Conservation (phyloP, 2,888 invertebrate genomes). For the Iselma pallidipennis region DNA sequence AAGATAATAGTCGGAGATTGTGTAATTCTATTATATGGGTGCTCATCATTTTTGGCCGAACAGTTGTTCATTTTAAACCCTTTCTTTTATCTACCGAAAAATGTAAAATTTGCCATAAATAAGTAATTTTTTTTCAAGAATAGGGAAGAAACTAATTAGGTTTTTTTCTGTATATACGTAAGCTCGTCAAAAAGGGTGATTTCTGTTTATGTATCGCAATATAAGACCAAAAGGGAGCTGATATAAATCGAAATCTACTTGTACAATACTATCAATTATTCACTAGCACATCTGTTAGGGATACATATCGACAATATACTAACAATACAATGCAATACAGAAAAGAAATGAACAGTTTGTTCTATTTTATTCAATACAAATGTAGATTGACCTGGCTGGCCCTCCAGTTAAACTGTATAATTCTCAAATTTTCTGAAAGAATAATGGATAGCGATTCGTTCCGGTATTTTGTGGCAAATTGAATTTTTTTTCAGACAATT, state of each 20-base stretch:
- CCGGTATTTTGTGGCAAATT: slow-evolving; percentile 36
- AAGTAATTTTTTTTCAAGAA: not conserved
- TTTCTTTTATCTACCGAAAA: not conserved
- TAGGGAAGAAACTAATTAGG: no score
- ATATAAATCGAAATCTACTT: slow-evolving; percentile 51
- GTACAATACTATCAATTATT: slow-evolving; percentile 52
- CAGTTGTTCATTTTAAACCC: slow-evolving; percentile 42
- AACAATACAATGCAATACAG: slow-evolving; percentile 38
- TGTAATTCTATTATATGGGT: slow-evolving; percentile 44
- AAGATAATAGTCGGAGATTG: slow-evolving; percentile 43
- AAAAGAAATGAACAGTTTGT: slow-evolving; percentile 41
- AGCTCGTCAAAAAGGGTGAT: not conserved
- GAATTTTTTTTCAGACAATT: slow-evolving; percentile 22
- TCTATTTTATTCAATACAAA: slow-evolving; percentile 36
- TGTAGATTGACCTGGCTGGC: slow-evolving; percentile 30
- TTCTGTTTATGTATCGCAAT: not conserved
- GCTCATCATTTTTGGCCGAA: slow-evolving; percentile 43
- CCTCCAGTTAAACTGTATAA: slow-evolving; percentile 40
- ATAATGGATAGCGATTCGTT: slow-evolving; percentile 36
- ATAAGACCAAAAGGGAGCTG: not conserved
- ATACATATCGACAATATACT: slow-evolving; percentile 41
- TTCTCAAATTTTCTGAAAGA: slow-evolving; percentile 46
- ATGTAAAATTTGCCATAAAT: not conserved
- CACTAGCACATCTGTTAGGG: slow-evolving; percentile 53
- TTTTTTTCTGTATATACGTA: not conserved